Percentiles rank a stretch among this genome's conserved stretches.
These are phyloP conservation scores for Iguana delicatissima DNA, from an alignment of 2,797 vertebrate species.

Conservation along the genomic window DNA sequence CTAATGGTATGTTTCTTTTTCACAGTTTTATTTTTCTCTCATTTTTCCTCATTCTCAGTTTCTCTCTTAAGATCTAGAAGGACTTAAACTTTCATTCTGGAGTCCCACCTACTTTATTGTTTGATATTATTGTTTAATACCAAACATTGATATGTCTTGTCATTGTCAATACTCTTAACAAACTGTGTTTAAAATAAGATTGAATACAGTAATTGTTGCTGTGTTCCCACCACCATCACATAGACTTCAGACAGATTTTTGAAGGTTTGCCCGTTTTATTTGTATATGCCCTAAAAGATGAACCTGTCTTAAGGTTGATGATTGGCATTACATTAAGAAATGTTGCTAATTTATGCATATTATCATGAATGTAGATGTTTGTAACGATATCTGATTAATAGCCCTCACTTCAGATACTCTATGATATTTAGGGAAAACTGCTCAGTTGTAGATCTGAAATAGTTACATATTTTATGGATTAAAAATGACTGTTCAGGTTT, in stretches of 20 bases:
- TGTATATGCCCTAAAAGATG: conserved; percentile 14
- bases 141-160: background rate
- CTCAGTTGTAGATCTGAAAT: conserved; percentile 21
- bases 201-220: rapidly evolving
- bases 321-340: background rate
- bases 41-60: conserved; percentile 47
- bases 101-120: conserved; percentile 36
- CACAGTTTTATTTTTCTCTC: conserved; percentile 26
- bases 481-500: conserved; percentile 35
- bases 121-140: conserved; percentile 13
- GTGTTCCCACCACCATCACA: background rate
- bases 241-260: conserved; percentile 11
- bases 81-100: conserved; percentile 50
- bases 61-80: conserved; percentile 54
- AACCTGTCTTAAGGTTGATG: background rate
- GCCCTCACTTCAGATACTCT: conserved; percentile 24
- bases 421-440: conserved; percentile 48
- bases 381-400: conserved; percentile 16
- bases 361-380: background rate
- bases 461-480: conserved; percentile 47
- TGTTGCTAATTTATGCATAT: conserved; percentile 12
- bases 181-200: conserved; percentile 36
- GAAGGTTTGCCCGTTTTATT: conserved; percentile 30
- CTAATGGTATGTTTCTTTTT: conserved; percentile 79
- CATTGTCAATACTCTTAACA: background rate